A percentile compares a stretch with the other conserved stretches of the same genome.
phyloP scores from a whole-genome alignment of 2,113 vertebrate genomes.

The Lutjanus erythropterus region DNA sequence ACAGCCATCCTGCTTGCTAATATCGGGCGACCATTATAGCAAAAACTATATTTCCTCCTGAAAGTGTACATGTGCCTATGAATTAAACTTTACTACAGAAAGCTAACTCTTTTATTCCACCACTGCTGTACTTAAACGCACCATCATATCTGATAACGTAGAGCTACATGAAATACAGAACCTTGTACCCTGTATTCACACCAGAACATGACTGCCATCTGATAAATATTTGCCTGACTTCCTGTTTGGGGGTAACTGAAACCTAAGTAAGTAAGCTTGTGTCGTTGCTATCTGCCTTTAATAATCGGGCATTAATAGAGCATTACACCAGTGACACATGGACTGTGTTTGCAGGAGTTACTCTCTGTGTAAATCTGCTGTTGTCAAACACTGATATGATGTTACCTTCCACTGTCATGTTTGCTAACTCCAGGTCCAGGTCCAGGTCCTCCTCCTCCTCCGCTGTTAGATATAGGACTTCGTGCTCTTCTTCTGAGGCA shows the following conservation, averaged over 20 bases:
- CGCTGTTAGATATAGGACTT: fast-evolving
- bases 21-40: no score
- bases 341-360: not conserved
- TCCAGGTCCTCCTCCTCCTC: not conserved
- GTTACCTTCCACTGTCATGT: constrained; percentile 44
- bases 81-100: not conserved
- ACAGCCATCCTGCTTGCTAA: no score
- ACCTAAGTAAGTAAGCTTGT: not conserved
- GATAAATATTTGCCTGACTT: not conserved
- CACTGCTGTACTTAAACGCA: no score
- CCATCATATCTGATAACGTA: no score
- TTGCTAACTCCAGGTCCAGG: not conserved
- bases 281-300: not conserved
- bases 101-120: not conserved
- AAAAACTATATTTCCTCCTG: no score
- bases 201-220: not conserved
- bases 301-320: not conserved
- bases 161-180: no score
- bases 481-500: not conserved
- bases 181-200: no score
- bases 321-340: no score
- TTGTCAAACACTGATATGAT: not conserved
- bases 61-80: no score
- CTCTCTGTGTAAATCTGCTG: not conserved
- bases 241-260: not conserved